Evolutionary conservation across 2,797 vertebrate genomes (phyloP), one percentile per base, ranked within the genome.

Genomic region (Petrocephalus schoutedeni): DNA sequence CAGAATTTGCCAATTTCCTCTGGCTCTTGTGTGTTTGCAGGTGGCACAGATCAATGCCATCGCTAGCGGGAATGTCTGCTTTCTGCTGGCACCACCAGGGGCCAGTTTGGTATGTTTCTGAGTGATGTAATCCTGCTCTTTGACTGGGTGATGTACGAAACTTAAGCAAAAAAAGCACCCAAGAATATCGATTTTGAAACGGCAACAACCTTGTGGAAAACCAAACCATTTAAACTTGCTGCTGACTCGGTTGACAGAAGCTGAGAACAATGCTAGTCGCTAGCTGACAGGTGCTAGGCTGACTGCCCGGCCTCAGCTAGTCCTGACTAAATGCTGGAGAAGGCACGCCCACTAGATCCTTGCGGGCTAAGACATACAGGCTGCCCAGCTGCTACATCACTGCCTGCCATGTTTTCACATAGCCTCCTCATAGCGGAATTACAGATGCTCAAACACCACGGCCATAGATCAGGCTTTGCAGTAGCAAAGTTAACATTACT

Each of bases 401-500:
- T 10, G 54, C 14, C 21, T n/a, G 23, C 23, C 21, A 28, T 10
- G 9, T 59, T 86, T 32, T 9, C 84, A 19, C 84, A 58, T 59
- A 59, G n/a, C 54, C 12, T 58, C 12, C 53, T 36, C n/a, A 32
- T 54, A 19, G 84, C 84, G 59, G 84, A 64, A 36, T 64, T 21
- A 36, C 23, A 14, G 58, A 32, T 61, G 85, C 36, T 21, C 19
- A 28, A 84, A 54, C 21, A 53, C 45, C 77, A 83, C 45, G 21
- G 77, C 77, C 49, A 83, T 83, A 53, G 14, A 45, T 86, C 85
- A 61, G 85, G 58, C n/a, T 6, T 23, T 28, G 36, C 14, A 19
- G 57, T n/a, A 8, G 85, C 41, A 28, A 16, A 23, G 85, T 59
- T 49, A 21, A 23, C 85, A 86, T 86, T 86, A 86, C 36, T 86